Evolutionary conservation across 2,113 vertebrate species (phyloP), one percentile per base, ranked within the genome.

Genomic region (Dicentrarchus labrax): DNA sequence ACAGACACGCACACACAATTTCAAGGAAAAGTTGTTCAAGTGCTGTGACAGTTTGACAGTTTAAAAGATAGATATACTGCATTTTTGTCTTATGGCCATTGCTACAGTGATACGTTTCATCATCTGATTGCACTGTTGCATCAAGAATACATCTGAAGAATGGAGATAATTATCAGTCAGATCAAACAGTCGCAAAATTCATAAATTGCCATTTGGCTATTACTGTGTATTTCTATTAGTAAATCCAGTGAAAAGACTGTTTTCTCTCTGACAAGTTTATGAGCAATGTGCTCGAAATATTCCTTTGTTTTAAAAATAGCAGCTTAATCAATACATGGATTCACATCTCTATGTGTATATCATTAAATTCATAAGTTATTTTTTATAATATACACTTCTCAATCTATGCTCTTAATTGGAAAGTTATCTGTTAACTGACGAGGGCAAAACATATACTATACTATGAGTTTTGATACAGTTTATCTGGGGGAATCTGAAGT

Each of bases 141-240:
- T 83, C 88, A 84, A 80, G 41, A 71, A 80, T 19, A 80, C 69
- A 84, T 81, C 84, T 61, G 82, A 82, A 67, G 45, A 77, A 85
- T 76, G 67, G 41, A 83, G 72, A 82, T 83, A 38, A 45, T 64
- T 66, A 70, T 82, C 71, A 80, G 66, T 76, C 41, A 62, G 73
- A 84, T 84, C 80, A 83, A 62, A 56, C 36, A 2, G 57, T 50
- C 5, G 1, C 30, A 62, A 54, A 57, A 82, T 82, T 70, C 62
- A 50, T 41, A 72, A 80, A 76, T 45, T 75, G 64, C 64, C 74
- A 60, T 72, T 72, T 70, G 71, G 39, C 57, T 67, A 50, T 77
- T 57, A 69, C 54, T 74, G 62, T 57, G 50, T 74, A 59, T 71
- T 67, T 77, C 66, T 67, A 71, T 66, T n/a, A 41, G 60, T 24